A percentile compares a stretch with the other conserved stretches of the same genome.
These are phyloP conservation scores for Anolis apletophallus DNA, from an alignment of 2,797 vertebrate species.

Conservation along the genomic window DNA sequence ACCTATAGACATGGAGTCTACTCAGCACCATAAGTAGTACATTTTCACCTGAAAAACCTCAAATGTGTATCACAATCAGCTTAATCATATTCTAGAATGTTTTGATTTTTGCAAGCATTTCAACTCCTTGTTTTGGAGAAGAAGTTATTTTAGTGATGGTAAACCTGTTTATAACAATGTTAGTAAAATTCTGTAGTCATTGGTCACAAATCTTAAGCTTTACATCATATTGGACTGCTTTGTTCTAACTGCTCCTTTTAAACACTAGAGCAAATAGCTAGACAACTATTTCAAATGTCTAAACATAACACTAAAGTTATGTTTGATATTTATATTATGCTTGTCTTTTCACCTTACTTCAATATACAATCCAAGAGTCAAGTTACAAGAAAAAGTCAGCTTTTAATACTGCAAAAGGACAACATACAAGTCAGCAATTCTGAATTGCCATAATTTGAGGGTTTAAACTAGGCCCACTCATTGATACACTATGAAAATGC, in stretches of 20 bases:
- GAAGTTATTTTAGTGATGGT: background rate
- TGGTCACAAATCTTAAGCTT: background rate
- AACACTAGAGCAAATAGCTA: background rate
- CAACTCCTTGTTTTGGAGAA: background rate
- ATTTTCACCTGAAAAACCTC: background rate
- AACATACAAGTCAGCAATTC: constrained; percentile 81
- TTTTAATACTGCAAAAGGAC: constrained; percentile 83
- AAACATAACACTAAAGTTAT: background rate
- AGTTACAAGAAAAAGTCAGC: constrained; percentile 57
- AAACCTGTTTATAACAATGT: background rate
- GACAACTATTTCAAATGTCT: background rate
- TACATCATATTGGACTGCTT: background rate
- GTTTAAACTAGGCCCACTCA: constrained; percentile 83
- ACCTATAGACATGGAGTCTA: no score
- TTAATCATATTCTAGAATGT: background rate
- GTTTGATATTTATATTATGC: background rate
- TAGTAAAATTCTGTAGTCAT: background rate
- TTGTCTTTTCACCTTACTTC: background rate
- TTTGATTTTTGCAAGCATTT: background rate
- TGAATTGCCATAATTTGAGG: constrained; percentile 86
- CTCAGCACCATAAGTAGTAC: background rate
- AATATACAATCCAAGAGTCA: constrained; percentile 5
- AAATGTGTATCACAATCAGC: background rate
- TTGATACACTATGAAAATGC: constrained; percentile 78
- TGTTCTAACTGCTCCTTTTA: background rate